Evolutionary conservation across 2,113 vertebrate genomes (phyloP), one percentile per base, ranked within the genome.

Genomic region (Noctilio leporinus): DNA sequence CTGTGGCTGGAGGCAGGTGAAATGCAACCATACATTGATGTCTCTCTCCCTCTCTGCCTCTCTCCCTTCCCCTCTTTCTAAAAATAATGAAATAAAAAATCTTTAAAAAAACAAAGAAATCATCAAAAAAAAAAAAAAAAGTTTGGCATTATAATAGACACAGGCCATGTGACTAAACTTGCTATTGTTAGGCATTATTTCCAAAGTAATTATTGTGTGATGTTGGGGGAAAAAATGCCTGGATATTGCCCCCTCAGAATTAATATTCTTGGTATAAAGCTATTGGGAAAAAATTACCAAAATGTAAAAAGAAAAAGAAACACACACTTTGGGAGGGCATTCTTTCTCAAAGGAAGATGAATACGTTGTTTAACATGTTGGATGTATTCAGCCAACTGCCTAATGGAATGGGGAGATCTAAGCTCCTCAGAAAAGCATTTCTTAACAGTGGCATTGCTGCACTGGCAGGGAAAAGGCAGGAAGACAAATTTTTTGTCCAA

Each of bases 291-390:
- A 96, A 95, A 49, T 38, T 5, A 4, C 57, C 95, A 69, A 95
- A 88, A 92, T 17, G n/a, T 87, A 35, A 73, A 92, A 87, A 70
- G 76, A 0, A 70, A 67, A 84, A 78, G 14, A 81, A 22, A 72
- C 55, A 43, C 20, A 16, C 5, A 4, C 19, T 38, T 49, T n/a
- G n/a, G 43, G 19, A 85, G 67, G 9, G 11, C 33, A 95, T 96
- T 97, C 4, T 11, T 69, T 96, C 86, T 97, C 47, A 94, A 94
- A 89, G 45, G 87, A 93, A 89, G 89, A 90, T 82, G 57, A 43
- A 19, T 85, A 87, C 72, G 81, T 92, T 82, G 73, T 84, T 47
- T 57, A 57, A 80, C 47, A 96, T 89, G 51, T 73, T 94, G 33
- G 62, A 47, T n/a, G 53, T 9, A 38, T 87, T 89, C 14, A 69